Base-by-base conservation (phyloP, 2,113 vertebrate genomes). In the Merops nubicus region DNA sequence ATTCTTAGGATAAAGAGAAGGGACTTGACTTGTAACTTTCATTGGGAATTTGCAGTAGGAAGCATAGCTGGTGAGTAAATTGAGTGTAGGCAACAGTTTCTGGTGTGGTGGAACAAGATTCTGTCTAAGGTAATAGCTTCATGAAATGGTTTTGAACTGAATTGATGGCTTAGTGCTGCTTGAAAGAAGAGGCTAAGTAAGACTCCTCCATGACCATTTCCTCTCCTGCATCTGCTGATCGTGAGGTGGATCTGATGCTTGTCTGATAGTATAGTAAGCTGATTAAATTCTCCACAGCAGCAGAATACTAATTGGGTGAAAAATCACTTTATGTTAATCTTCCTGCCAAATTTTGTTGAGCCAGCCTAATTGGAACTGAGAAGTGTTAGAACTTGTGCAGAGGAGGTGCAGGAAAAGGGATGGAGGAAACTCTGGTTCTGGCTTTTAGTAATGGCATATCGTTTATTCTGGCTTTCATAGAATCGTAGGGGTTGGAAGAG, bases 21-120 rank as follows among this genome's bases (percentile, higher is more conserved):
- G 26, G 26, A 36, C n/a, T 5, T 67, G 51, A 79, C 11, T 25
- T 78, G 18, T 16, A 26, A n/a, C 7, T 45, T 38, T 2, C 28
- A 4, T 23, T 43, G 38, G 40, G 23, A 67, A 34, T 45, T 83
- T 68, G 33, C 4, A 9, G 2, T 67, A n/a, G 69, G 43, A 75
- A 29, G 19, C 16, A 18, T 34, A 64, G 68, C 29, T 0, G 0
- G 13, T 70, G 31, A 54, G 14, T 54, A 82, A 54, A 26, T 29
- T 15, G 15, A 67, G 8, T 0, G 0, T 45, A 51, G 23, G n/a
- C 9, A 23, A 5, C 20, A 28, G 45, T 33, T 31, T 42, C 12
- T 63, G n/a, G 9, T 74, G 6, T 57, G 47, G 11, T 57, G 8
- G 38, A 53, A 74, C 21, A 16, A 42, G 22, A 29, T 33, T 53